Conservation (phyloP, 2,113 vertebrate species). For the Ochotona princeps region DNA sequence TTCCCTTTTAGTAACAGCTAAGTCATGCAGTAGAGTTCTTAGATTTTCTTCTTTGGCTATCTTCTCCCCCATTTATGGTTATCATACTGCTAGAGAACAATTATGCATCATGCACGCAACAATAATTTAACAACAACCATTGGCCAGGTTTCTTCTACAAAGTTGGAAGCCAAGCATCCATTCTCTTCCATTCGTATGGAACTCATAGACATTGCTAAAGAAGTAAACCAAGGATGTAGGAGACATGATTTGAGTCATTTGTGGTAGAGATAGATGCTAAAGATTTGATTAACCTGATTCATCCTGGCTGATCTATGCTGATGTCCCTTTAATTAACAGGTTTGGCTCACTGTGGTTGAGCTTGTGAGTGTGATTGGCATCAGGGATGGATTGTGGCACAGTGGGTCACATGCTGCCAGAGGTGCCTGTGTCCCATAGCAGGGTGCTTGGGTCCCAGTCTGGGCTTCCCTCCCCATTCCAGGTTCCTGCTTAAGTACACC, state of each 20-base stretch:
- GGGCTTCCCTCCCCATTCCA: too few species aligned
- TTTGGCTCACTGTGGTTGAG: background rate
- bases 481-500: too few species aligned
- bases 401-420: too few species aligned
- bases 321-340: background rate
- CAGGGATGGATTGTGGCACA: background rate
- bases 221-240: background rate
- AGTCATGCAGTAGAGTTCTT: background rate
- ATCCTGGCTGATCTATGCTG: background rate
- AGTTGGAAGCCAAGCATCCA: background rate
- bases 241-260: background rate
- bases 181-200: background rate
- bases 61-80: background rate
- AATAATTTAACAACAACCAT: background rate
- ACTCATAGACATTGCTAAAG: background rate
- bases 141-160: background rate
- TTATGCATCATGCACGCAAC: background rate
- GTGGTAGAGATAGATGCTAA: background rate
- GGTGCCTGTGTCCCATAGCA: too few species aligned
- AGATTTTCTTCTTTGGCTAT: background rate
- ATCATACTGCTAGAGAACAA: background rate
- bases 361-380: background rate
- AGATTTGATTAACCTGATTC: background rate
- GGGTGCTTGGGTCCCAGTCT: too few species aligned
- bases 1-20: background rate